Conservation (phyloP, 2,113 vertebrate genomes). For the Calyptomena viridis region DNA sequence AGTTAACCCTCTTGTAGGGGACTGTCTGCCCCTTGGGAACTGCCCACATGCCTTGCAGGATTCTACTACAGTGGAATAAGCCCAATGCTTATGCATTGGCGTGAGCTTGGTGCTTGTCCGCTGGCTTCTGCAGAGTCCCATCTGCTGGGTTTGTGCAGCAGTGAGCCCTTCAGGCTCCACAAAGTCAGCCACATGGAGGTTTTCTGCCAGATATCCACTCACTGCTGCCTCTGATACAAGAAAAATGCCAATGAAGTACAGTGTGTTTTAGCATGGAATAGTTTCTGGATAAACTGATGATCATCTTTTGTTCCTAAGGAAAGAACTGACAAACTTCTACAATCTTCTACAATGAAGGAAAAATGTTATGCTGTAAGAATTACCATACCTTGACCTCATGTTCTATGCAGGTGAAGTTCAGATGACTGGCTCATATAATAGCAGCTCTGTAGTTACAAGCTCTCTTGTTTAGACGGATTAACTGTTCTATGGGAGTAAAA, state of each 20-base stretch:
- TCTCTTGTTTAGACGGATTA: constrained; percentile 31
- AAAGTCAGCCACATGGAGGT: not conserved
- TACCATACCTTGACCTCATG: not conserved
- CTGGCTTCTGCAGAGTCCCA: not conserved
- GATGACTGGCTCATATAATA: not conserved
- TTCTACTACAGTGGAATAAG: not conserved
- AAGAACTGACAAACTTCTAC: not conserved
- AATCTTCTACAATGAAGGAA: not conserved
- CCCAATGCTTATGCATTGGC: not conserved
- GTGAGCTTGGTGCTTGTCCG: not conserved
- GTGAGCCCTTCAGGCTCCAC: not conserved
- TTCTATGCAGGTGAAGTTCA: not conserved
- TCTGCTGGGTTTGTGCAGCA: not conserved
- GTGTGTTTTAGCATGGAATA: not conserved
- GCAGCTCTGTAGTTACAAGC: not conserved
- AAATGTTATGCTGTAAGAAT: not conserved
- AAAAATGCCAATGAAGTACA: not conserved
- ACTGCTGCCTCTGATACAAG: rapidly evolving
- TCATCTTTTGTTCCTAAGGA: not conserved
- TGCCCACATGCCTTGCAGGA: not conserved
- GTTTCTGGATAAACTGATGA: not conserved
- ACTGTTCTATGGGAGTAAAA: constrained; percentile 18
- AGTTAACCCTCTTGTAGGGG: not conserved
- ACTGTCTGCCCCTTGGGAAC: not conserved
- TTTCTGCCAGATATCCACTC: not conserved